Percentiles rank a stretch among this genome's conserved stretches.
These are phyloP conservation scores for Micropoecilia bifurca DNA, from an alignment of 2,797 vertebrate species.

Conservation along the genomic window DNA sequence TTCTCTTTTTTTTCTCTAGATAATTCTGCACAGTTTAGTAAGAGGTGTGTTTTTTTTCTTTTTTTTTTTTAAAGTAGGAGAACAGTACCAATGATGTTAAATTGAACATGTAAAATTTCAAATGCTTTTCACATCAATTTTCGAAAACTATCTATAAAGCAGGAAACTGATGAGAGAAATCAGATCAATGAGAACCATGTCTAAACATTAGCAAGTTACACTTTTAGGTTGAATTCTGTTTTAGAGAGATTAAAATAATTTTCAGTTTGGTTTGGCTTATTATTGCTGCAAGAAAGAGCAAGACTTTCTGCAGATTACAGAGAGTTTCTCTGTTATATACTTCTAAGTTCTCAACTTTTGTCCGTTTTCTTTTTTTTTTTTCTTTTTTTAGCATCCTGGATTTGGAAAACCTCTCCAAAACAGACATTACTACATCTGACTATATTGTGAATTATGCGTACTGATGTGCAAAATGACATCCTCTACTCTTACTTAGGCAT, in stretches of 20 bases:
- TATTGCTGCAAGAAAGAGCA: not conserved
- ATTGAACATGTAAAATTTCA: not conserved
- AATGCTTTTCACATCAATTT: not conserved
- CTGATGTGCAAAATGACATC: not conserved
- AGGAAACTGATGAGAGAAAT: not conserved
- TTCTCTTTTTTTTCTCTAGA: not conserved
- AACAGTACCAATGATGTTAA: not conserved
- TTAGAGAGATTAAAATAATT: not conserved
- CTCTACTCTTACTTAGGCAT: conserved; percentile 81
- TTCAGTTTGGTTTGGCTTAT: not conserved
- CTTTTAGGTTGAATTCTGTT: not conserved
- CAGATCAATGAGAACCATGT: not conserved
- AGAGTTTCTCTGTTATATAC: not conserved
- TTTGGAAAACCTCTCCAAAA: not conserved
- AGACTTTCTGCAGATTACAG: not conserved
- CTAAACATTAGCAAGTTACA: not conserved
- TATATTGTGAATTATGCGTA: not conserved
- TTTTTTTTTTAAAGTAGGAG: not conserved
- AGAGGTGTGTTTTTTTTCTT: not conserved
- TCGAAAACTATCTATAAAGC: not conserved
- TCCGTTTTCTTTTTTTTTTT: too few relatives aligned
- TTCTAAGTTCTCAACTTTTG: not conserved
- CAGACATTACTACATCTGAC: not conserved
- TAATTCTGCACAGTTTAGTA: not conserved
- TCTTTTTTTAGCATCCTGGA: not conserved